These are phyloP conservation scores for Dolichomitus sp. DNA, from an alignment of 2,888 invertebrate genomes.

Conservation along the genomic window DNA sequence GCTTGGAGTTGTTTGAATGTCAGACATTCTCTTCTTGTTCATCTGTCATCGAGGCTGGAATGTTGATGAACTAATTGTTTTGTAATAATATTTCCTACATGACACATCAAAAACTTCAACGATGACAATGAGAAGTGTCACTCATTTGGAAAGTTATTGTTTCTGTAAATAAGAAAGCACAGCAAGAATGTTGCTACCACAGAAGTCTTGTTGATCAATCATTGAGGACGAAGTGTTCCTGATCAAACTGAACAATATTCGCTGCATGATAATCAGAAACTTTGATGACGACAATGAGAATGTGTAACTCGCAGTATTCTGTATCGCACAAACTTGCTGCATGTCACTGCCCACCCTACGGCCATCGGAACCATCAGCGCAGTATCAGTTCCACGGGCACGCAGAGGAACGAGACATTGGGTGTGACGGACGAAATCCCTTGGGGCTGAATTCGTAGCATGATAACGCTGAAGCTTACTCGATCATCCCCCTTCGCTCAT, in stretches of 20 bases:
- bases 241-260: neutral
- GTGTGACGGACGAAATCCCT: slow-evolving; percentile 24
- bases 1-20: no score
- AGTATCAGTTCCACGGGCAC: slow-evolving; percentile 30
- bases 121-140: no score
- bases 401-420: slow-evolving; percentile 22
- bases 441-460: slow-evolving; percentile 27
- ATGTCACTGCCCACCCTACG: slow-evolving; percentile 9
- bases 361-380: slow-evolving; percentile 15
- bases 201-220: neutral
- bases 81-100: no score
- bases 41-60: no score
- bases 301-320: neutral
- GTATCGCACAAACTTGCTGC: slow-evolving; percentile 7
- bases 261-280: neutral
- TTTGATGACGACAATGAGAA: neutral
- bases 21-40: no score
- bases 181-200: neutral
- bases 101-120: no score
- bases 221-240: neutral
- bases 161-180: neutral
- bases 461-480: slow-evolving; percentile 37
- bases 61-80: no score
- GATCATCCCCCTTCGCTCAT: slow-evolving; percentile 29
- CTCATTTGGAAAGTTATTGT: no score